Evolutionary conservation across 1,140 invertebrate species (phyloP), one percentile per base, ranked within the genome.

Genomic region (Chironomus tepperi): DNA sequence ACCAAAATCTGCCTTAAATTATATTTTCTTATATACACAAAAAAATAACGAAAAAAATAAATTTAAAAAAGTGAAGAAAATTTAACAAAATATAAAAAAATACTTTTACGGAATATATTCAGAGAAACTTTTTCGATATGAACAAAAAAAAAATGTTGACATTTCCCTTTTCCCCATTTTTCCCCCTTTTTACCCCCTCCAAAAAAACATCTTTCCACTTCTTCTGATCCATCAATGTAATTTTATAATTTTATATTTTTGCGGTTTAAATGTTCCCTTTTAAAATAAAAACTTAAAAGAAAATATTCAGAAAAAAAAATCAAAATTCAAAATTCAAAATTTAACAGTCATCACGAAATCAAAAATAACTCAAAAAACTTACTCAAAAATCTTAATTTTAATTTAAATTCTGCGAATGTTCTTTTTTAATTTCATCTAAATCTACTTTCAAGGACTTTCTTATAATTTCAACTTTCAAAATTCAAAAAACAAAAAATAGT

Each of bases 1-100:
- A 84, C 85, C 83, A 87, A 87, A 87, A 87, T 87, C 87, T 88
- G 87, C 87, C 86, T 87, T 87, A 85, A 83, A 88, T 87, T 87
- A 85, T 86, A 87, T 86, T 86, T 86, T 86, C 84, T 85, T 86
- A 85, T 83, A 57, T 57, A 76, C 64, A 75, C 9, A 73, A 75
- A 76, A 75, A 76, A 76, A 8, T 34, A 57, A 57, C 16, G 43
- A 75, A 73, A 73, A 65, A 70, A 70, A 76, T 73, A 43, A 73
- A 74, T 42, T 74, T 15, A 57, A 75, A 76, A 12, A 21, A 3
- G 64, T 18, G 24, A 75, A 64, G n/a, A 64, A 76, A 75, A 70
- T 77, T 77, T 73, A 77, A 77, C 73, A 75, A 76, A 82, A 78
- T 81, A 79, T 79, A 79, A 81, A n/a, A n/a, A 79, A 77, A 83